Percentiles rank a stretch among this genome's conserved stretches.
These are phyloP conservation scores for Apamea epomidion DNA, from an alignment of 2,888 invertebrate species.

Conservation along the genomic window DNA sequence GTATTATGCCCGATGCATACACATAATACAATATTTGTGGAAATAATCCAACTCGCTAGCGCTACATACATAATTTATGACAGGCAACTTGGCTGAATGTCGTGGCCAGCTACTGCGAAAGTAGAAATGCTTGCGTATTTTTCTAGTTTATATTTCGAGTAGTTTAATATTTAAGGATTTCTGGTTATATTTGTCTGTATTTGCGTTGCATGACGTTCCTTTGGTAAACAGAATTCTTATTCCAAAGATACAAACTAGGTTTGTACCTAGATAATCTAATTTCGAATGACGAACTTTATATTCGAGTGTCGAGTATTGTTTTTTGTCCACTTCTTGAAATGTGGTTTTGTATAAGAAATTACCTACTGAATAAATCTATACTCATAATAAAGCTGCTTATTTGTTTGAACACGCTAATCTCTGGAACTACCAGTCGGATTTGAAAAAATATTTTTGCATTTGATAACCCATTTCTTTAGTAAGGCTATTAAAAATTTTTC, in stretches of 20 bases:
- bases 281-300: no score
- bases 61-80: slow-evolving; percentile 52
- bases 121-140: slow-evolving; percentile 42
- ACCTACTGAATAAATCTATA: no score
- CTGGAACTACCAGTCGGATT: no score
- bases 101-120: slow-evolving; percentile 23
- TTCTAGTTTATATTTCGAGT: slow-evolving; percentile 27
- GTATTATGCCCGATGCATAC: slow-evolving; percentile 41
- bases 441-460: no score
- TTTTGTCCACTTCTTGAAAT: no score
- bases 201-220: no score
- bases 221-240: background rate
- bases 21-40: slow-evolving; percentile 33
- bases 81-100: slow-evolving; percentile 25
- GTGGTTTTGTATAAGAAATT: no score
- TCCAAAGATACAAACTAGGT: background rate
- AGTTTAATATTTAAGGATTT: slow-evolving; percentile 15
- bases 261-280: background rate
- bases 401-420: no score
- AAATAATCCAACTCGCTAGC: slow-evolving; percentile 38
- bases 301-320: fast-evolving
- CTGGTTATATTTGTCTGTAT: background rate
- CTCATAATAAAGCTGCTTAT: no score
- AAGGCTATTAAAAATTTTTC: no score
- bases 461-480: no score